Evolutionary conservation across 92 coral and sea anemone genomes (phyloP), one percentile per base, ranked within the genome.

Genomic region (Zoanthus sansibaricus): DNA sequence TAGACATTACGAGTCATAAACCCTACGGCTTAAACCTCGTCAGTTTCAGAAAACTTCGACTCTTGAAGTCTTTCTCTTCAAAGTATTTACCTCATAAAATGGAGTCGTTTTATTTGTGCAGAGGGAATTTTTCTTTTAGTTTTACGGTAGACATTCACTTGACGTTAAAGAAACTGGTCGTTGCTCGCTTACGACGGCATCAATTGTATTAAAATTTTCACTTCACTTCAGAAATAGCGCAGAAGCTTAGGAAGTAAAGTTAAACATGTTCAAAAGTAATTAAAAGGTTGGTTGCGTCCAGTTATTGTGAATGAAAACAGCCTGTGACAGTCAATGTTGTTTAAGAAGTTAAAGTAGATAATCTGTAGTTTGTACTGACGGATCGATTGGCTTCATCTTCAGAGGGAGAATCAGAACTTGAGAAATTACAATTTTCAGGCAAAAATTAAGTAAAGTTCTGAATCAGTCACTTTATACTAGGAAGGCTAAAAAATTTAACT

Each of bases 221-320:
- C 11, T 56, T 17, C 20, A 0, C 45, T n/a, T 14, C 62, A 66
- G 56, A 64, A 71, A 42, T 79, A 77, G 7, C 46, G 66, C 45
- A 44, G 5, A 18, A 12, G 18, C 21, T 64, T 9, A 10, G 13
- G 62, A 14, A 2, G n/a, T 13, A 17, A 46, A 47, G 32, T 45
- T 18, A 49, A 64, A 66, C 55, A 62, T 59, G n/a, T 59, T 69
- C 47, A 18, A 80, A 45, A 47, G 46, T 42, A 80, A 44, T 64
- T 45, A 54, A 77, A 47, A 5, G 25, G 73, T 42, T 14, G 25
- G 73, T 42, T 14, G 59, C 25, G 52, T 20, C 62, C 58, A 45
- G 61, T 25, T 80, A 80, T 80, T 80, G 85, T 80, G 85, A 64
- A 45, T 64, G 25, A 80, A 64, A 80, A 80, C 59, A 80, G 66